These are phyloP conservation scores for Callitettix versicolor DNA, from an alignment of 1,140 invertebrate genomes.

Conservation along the genomic window DNA sequence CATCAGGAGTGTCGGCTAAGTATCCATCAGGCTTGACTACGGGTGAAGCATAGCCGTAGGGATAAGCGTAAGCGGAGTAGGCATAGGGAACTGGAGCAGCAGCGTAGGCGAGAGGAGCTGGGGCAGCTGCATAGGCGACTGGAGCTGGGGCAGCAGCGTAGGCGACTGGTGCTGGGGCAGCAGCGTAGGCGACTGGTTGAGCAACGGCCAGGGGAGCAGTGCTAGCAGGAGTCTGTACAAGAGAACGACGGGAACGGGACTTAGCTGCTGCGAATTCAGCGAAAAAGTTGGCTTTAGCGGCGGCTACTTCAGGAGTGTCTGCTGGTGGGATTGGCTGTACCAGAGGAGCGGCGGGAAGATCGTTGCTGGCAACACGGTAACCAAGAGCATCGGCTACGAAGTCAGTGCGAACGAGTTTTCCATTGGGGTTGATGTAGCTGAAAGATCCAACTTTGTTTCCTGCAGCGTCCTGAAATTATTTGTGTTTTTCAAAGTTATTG, in stretches of 20 bases:
- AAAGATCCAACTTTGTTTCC: slow-evolving; percentile 43
- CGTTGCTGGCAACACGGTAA: slow-evolving; percentile 41
- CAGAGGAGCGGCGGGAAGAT: slow-evolving; percentile 33
- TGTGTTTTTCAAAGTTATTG: too few species aligned
- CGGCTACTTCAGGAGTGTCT: slow-evolving; percentile 11
- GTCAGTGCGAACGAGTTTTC: slow-evolving; percentile 39
- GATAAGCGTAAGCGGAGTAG: slow-evolving; percentile 33
- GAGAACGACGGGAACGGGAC: slow-evolving; percentile 14
- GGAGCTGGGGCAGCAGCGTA: slow-evolving; percentile 45
- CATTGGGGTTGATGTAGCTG: slow-evolving; percentile 42
- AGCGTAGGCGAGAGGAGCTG: slow-evolving; percentile 32
- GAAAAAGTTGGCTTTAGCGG: slow-evolving; percentile 28
- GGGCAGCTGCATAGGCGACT: slow-evolving; percentile 42
- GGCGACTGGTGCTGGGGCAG: not conserved
- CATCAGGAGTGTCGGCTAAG: slow-evolving; percentile 41
- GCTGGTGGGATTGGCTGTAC: slow-evolving; percentile 10
- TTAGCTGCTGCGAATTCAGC: slow-evolving; percentile 26
- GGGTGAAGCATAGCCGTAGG: slow-evolving; percentile 29
- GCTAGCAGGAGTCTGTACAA: slow-evolving; percentile 22
- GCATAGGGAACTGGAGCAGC: slow-evolving; percentile 29
- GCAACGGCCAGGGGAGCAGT: slow-evolving; percentile 17
- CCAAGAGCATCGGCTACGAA: slow-evolving; percentile 38
- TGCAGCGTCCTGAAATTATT: slow-evolving; percentile 33
- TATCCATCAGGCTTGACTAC: slow-evolving; percentile 25
- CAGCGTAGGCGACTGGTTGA: slow-evolving; percentile 27